Evolutionary conservation across 2,113 vertebrate species (phyloP).

Genomic region (Scalopus aquaticus): DNA sequence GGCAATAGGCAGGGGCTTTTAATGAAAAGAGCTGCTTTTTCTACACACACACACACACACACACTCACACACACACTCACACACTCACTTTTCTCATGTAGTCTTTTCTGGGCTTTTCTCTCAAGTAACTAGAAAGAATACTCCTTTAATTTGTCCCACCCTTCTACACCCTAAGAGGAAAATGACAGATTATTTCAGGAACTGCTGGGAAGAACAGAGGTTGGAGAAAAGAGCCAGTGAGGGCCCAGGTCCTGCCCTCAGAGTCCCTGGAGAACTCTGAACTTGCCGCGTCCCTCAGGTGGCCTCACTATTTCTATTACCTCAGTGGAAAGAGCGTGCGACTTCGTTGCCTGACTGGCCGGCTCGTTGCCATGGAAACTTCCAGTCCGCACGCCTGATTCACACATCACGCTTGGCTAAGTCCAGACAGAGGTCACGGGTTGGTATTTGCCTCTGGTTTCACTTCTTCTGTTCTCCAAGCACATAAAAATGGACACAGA

Average conservation of each 20-base stretch:
- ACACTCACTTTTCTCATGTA: background rate
- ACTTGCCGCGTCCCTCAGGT: background rate
- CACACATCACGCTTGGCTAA: conserved; percentile 43
- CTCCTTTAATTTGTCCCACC: background rate
- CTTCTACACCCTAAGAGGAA: background rate
- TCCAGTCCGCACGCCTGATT: conserved; percentile 72
- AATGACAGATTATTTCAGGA: background rate
- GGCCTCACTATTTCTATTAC: no score
- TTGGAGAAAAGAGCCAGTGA: rapidly evolving
- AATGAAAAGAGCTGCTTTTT: background rate
- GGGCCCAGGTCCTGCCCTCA: background rate
- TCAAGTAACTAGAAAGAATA: conserved; percentile 69
- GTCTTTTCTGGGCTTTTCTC: background rate
- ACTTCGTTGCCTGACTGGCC: background rate
- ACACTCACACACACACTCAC: no score
- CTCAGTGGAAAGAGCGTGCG: background rate
- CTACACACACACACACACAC: no score
- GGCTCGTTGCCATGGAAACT: conserved; percentile 81
- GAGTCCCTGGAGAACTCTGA: background rate
- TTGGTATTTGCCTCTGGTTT: conserved; percentile 74
- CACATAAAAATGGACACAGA: background rate
- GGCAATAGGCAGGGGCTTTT: rapidly evolving
- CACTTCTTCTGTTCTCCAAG: conserved; percentile 48
- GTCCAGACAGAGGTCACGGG: conserved; percentile 64
- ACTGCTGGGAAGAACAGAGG: background rate